A percentile compares a stretch with the other conserved stretches of the same genome.
Conservation (phyloP, 2,113 vertebrate genomes). For the Erpornis zantholeuca region DNA sequence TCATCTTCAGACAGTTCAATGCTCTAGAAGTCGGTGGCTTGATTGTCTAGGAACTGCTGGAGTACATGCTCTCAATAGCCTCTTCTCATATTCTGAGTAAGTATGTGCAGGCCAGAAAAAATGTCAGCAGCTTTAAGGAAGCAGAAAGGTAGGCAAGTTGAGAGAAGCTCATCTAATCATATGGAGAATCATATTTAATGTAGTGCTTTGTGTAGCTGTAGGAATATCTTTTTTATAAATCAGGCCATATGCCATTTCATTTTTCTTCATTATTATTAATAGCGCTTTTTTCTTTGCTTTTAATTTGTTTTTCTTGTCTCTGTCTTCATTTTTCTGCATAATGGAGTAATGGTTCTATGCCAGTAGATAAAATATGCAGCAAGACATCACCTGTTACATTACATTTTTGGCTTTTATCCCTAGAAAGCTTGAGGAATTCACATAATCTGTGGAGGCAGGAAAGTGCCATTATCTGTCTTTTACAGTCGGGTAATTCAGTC, state of each 20-base stretch:
- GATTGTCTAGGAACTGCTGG: not conserved
- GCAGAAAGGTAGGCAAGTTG: not conserved
- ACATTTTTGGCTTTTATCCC: constrained; percentile 21
- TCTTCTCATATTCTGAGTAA: not conserved
- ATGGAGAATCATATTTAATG: not conserved
- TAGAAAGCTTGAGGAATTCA: constrained; percentile 9
- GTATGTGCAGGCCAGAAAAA: not conserved
- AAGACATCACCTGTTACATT: not conserved
- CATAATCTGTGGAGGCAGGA: not conserved
- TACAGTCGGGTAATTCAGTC: not conserved
- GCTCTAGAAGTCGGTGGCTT: not conserved
- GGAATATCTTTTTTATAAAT: not conserved
- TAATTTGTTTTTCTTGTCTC: constrained; percentile 25
- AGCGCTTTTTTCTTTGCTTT: not conserved
- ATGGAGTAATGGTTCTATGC: constrained; percentile 9
- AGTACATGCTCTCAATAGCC: not conserved
- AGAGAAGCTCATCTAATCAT: not conserved
- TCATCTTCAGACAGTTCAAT: not conserved
- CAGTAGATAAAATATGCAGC: constrained; percentile 44
- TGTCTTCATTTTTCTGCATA: constrained; percentile 16
- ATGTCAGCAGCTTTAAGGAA: not conserved
- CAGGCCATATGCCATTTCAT: not conserved
- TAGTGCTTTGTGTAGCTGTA: not conserved
- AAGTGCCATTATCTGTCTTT: not conserved
- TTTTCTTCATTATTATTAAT: constrained; percentile 46